A percentile compares a stretch with the other conserved stretches of the same genome.
Conservation (phyloP, 2,113 vertebrate genomes). For the Picathartes gymnocephalus region DNA sequence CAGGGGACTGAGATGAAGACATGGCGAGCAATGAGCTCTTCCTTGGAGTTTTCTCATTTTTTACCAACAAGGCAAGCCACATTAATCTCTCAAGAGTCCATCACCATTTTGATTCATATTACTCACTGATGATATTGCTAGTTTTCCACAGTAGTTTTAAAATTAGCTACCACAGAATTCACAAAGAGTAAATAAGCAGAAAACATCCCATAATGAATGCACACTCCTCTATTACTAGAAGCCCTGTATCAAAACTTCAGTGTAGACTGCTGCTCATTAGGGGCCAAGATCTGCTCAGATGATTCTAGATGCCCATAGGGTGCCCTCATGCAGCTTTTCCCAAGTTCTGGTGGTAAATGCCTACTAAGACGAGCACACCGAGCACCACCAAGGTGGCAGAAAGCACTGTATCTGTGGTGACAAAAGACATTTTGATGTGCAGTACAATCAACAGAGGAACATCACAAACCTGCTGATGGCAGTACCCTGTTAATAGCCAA, state of each 20-base stretch:
- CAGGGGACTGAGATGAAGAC: not conserved
- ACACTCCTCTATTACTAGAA: not conserved
- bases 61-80: not conserved
- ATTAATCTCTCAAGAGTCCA: not conserved
- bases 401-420: not conserved
- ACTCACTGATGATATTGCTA: not conserved
- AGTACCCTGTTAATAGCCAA: not conserved
- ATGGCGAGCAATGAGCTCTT: not conserved
- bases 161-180: not conserved
- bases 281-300: not conserved
- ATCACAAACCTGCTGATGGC: not conserved
- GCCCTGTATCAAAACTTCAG: not conserved
- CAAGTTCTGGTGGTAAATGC: not conserved
- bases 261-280: not conserved
- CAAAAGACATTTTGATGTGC: not conserved
- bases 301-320: fast-evolving
- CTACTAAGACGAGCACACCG: fast-evolving
- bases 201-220: not conserved
- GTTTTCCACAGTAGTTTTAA: not conserved
- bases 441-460: not conserved
- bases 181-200: not conserved
- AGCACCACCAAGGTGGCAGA: not conserved
- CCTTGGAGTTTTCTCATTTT: not conserved
- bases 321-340: not conserved
- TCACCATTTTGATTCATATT: not conserved